Evolutionary conservation across 2,888 invertebrate species (phyloP).

Genomic region (Scaptomyza cyrtandrae): DNA sequence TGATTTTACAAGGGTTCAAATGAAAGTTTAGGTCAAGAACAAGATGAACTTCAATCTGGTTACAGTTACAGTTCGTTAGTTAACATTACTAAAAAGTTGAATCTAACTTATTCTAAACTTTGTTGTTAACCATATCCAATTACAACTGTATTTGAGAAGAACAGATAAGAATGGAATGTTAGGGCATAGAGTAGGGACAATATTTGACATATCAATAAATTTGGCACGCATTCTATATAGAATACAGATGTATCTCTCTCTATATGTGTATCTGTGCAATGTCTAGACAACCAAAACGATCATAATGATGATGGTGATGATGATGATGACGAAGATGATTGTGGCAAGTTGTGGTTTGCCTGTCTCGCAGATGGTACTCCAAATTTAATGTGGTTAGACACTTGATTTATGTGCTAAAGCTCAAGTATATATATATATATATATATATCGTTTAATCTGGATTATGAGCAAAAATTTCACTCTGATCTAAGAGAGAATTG

Average conservation of each 20-base stretch:
- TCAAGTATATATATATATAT: background rate
- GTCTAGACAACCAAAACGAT: conserved; percentile 37
- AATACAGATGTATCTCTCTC: conserved; percentile 7
- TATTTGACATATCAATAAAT: conserved; percentile 69
- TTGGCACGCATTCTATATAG: conserved; percentile 14
- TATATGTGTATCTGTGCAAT: background rate
- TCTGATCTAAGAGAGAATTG: conserved; percentile 70
- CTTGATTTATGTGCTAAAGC: conserved; percentile 44
- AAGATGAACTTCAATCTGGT: no score
- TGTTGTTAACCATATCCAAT: no score
- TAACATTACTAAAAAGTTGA: no score
- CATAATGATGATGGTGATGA: no score
- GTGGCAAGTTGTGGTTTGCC: conserved; percentile 26
- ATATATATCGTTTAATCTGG: conserved; percentile 20
- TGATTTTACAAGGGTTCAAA: no score
- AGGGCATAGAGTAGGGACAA: background rate
- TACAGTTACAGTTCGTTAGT: no score
- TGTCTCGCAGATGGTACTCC: conserved; percentile 59
- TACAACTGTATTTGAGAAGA: background rate
- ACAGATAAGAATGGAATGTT: background rate
- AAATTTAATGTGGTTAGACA: conserved; percentile 50
- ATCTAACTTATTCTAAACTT: no score
- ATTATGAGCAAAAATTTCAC: conserved; percentile 54
- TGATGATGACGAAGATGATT: no score
- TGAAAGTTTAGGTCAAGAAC: no score